These are phyloP conservation scores for Akabosia matsudoensis DNA, from an alignment of 1,140 invertebrate species.

Conservation along the genomic window DNA sequence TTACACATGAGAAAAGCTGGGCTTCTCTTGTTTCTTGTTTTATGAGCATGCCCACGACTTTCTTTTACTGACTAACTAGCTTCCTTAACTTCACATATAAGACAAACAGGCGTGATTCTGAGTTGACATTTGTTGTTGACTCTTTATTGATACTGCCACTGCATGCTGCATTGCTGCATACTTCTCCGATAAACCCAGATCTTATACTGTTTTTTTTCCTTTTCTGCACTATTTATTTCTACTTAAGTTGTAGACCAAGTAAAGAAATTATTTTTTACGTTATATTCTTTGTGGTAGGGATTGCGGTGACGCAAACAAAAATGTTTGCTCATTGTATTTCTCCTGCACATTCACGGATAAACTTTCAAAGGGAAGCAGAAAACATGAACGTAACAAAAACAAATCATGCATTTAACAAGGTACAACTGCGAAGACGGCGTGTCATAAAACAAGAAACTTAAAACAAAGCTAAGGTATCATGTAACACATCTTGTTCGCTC, in stretches of 20 bases:
- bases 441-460: conserved; percentile 43
- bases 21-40: background rate
- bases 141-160: too few species aligned
- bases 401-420: conserved; percentile 2
- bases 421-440: background rate
- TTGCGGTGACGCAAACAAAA: background rate
- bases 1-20: background rate
- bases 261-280: background rate
- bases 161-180: too few species aligned
- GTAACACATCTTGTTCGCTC: conserved; percentile 18
- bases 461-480: conserved; percentile 42
- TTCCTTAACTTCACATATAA: background rate
- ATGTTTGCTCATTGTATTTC: background rate
- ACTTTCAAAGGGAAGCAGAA: background rate
- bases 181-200: too few species aligned
- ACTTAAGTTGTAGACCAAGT: background rate
- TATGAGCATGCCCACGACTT: background rate
- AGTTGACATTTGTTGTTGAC: too few species aligned
- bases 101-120: too few species aligned
- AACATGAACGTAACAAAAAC: background rate
- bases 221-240: background rate
- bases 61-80: background rate
- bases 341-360: too few species aligned
- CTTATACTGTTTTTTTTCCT: too few species aligned
- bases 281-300: background rate